These are phyloP conservation scores for Grammomys dolichurus DNA, from an alignment of 2,113 vertebrate genomes.

Conservation along the genomic window DNA sequence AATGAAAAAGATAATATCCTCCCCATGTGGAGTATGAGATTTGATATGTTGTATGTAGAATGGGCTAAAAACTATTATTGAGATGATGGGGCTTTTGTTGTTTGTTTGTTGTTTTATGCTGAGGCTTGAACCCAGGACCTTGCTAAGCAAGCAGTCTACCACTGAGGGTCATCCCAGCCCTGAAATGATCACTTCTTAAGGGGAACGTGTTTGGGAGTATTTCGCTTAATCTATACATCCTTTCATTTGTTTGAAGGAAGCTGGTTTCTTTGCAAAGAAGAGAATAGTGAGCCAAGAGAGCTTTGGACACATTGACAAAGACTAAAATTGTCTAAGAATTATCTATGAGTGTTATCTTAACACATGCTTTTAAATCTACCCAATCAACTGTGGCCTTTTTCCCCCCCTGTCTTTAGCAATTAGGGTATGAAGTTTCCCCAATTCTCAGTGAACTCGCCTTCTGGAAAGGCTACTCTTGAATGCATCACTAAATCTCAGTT, in stretches of 20 bases:
- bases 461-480: not conserved
- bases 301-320: not conserved
- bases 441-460: not conserved
- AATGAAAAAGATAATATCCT: constrained; percentile 39
- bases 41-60: not conserved
- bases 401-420: not conserved
- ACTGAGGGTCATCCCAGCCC: no score
- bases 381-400: not conserved
- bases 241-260: not conserved
- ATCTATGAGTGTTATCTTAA: not conserved
- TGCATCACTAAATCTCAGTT: not conserved
- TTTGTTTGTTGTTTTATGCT: not conserved
- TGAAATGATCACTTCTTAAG: not conserved
- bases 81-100: not conserved
- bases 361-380: not conserved
- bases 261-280: constrained; percentile 49
- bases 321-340: not conserved
- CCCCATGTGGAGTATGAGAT: not conserved
- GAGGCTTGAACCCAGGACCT: not conserved
- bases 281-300: not conserved
- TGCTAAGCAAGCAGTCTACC: not conserved
- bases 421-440: not conserved
- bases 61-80: not conserved
- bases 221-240: not conserved
- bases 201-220: not conserved